A percentile compares a stretch with the other conserved stretches of the same genome.
These are phyloP conservation scores for Luperina testacea DNA, from an alignment of 2,888 invertebrate genomes.

Conservation along the genomic window DNA sequence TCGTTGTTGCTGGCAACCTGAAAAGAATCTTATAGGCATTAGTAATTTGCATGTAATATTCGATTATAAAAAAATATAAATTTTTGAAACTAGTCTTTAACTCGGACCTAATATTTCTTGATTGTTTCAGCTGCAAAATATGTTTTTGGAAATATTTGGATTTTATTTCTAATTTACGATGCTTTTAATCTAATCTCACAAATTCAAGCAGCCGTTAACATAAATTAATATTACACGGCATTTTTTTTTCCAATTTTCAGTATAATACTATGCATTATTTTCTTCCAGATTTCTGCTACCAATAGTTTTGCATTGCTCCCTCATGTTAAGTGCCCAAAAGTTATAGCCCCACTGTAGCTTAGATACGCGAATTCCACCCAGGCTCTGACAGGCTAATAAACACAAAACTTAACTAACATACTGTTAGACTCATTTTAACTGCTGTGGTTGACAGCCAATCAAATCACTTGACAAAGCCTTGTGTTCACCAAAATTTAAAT, in stretches of 20 bases:
- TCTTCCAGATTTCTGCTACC: background rate
- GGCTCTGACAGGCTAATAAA: background rate
- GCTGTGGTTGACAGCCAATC: background rate
- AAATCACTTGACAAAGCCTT: background rate
- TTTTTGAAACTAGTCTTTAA: background rate
- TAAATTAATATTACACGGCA: background rate
- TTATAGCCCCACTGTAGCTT: background rate
- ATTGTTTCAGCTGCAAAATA: background rate
- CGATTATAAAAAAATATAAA: background rate
- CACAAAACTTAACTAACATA: background rate
- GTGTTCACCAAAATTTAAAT: too few relatives aligned
- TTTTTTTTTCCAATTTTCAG: background rate
- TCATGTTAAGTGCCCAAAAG: background rate
- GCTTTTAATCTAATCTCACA: background rate
- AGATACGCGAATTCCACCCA: background rate
- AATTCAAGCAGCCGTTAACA: background rate
- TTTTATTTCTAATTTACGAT: background rate
- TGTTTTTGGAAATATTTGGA: background rate
- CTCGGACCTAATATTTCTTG: background rate
- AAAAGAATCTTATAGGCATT: conserved; percentile 65
- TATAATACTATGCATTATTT: too few relatives aligned
- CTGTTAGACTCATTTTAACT: too few relatives aligned
- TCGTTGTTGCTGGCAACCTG: conserved; percentile 66
- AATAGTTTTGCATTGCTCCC: background rate
- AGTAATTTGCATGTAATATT: conserved; percentile 3